Evolutionary conservation across 2,113 vertebrate genomes (phyloP).

Genomic region (Cinclus mexicanus): DNA sequence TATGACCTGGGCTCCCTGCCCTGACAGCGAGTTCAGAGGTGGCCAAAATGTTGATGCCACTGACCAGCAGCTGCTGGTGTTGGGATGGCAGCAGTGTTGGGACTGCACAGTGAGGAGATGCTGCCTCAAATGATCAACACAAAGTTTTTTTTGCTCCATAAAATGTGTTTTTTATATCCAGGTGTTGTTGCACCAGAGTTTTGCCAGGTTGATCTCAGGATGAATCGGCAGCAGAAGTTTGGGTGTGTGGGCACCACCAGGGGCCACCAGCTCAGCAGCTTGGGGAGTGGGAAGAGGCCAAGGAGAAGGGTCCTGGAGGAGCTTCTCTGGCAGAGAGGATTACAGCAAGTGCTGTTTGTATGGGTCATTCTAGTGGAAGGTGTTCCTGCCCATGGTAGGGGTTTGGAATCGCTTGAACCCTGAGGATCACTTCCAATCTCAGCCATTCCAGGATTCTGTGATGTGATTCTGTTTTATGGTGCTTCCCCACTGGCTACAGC

Average conservation of each 20-base stretch:
- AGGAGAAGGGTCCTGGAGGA: neutral
- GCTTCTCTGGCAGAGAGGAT: neutral
- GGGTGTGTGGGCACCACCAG: too few relatives aligned
- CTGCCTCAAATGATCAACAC: neutral
- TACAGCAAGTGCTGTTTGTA: neutral
- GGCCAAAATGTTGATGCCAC: neutral
- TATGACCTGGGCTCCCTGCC: neutral
- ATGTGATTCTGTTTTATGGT: neutral
- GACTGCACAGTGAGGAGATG: neutral
- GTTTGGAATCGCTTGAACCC: neutral
- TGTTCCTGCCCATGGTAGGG: neutral
- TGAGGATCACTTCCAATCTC: neutral
- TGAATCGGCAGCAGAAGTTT: fast-evolving
- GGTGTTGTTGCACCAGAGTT: neutral
- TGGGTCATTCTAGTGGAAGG: neutral
- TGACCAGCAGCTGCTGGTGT: neutral
- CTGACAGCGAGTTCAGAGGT: neutral
- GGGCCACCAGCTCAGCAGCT: neutral
- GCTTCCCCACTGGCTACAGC: neutral
- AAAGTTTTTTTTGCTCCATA: neutral
- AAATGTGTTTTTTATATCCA: neutral
- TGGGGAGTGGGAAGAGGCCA: neutral
- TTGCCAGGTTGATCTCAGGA: neutral
- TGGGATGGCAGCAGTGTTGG: neutral
- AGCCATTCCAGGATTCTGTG: neutral